Evolutionary conservation across 2,888 invertebrate genomes (phyloP).

Genomic region (Brachyptera putata): DNA sequence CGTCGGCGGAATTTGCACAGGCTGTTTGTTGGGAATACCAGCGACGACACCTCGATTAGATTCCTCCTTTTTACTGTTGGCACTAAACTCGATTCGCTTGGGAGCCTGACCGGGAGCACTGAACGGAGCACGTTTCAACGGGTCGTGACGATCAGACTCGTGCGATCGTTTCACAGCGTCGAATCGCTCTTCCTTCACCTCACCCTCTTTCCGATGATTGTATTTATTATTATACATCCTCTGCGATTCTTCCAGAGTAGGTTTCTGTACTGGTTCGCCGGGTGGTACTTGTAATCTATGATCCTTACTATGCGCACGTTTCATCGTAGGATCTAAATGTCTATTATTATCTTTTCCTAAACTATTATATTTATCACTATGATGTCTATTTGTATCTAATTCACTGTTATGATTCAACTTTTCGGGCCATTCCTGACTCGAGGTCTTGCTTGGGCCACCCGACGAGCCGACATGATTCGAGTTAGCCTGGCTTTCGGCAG

Average conservation of each 20-base stretch:
- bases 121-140: constrained; percentile 17
- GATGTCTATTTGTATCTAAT: constrained; percentile 18
- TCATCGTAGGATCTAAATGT: neutral
- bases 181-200: too few relatives aligned
- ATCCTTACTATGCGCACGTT: constrained; percentile 1
- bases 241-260: constrained; percentile 2
- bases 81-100: too few relatives aligned
- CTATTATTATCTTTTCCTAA: constrained; percentile 17
- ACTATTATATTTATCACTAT: constrained; percentile 21
- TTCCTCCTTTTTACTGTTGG: too few relatives aligned
- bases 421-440: too few relatives aligned
- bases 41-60: too few relatives aligned
- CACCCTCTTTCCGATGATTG: too few relatives aligned
- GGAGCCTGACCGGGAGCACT: neutral
- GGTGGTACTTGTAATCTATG: constrained; percentile 19
- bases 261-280: neutral
- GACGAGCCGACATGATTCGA: neutral
- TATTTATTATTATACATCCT: neutral
- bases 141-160: constrained; percentile 4
- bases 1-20: constrained; percentile 7
- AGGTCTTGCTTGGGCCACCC: neutral
- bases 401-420: constrained; percentile 7
- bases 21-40: too few relatives aligned
- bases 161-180: constrained; percentile 7
- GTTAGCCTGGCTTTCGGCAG: neutral